Conservation (phyloP, 2,113 vertebrate genomes). For the Lasiurus borealis region DNA sequence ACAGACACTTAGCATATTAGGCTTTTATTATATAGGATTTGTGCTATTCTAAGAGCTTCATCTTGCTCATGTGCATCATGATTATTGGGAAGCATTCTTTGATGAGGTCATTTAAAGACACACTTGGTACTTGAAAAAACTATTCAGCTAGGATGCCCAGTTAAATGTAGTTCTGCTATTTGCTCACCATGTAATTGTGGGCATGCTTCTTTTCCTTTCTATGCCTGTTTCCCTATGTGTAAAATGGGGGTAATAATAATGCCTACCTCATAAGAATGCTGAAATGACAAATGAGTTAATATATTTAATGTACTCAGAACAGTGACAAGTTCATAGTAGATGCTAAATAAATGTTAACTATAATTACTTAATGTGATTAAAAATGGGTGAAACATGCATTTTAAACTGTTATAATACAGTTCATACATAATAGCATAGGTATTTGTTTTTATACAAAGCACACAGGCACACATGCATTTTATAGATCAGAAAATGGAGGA, state of each 20-base stretch:
- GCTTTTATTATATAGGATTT: not conserved
- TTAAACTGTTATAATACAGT: not conserved
- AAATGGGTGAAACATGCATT: not conserved
- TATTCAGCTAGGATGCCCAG: not conserved
- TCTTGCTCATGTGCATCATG: not conserved
- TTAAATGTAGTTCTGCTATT: not conserved
- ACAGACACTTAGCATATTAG: no score
- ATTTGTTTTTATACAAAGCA: not conserved
- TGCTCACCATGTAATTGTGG: not conserved
- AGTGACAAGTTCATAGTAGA: not conserved
- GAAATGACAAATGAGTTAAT: not conserved
- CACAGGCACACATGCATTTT: not conserved
- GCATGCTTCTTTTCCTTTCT: not conserved
- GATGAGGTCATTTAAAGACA: not conserved
- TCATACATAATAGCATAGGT: not conserved
- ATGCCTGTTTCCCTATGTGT: not conserved
- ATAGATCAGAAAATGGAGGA: not conserved
- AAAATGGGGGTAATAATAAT: not conserved
- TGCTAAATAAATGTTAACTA: not conserved
- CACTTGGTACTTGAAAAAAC: not conserved
- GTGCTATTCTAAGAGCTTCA: not conserved
- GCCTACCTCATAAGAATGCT: not conserved
- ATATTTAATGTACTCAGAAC: not conserved
- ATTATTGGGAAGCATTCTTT: not conserved
- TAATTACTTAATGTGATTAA: not conserved